Evolutionary conservation across 2,113 vertebrate genomes (phyloP).

Genomic region (Meleagris gallopavo): DNA sequence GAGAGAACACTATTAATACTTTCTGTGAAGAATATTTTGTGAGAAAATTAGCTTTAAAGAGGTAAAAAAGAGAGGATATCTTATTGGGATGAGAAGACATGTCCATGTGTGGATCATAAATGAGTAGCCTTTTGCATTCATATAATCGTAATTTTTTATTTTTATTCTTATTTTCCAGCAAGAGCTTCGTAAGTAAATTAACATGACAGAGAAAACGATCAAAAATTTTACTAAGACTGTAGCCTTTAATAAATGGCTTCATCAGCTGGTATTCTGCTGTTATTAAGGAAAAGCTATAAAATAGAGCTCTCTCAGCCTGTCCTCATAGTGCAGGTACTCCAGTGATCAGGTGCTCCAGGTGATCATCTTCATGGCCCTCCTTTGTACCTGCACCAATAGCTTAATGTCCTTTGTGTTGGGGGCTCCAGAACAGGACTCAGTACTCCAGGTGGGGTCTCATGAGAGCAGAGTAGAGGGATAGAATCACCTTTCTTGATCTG

Average conservation of each 20-base stretch:
- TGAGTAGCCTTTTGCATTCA: neutral
- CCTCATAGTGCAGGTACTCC: no score
- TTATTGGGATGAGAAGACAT: neutral
- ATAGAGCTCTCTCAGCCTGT: no score
- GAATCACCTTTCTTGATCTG: no score
- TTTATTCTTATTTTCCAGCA: accelerated
- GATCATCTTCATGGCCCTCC: no score
- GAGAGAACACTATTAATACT: neutral
- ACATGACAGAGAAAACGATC: neutral
- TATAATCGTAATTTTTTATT: neutral
- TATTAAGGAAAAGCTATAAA: neutral
- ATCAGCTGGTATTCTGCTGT: neutral
- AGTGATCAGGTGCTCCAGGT: no score
- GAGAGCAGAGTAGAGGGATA: no score
- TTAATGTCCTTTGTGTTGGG: no score
- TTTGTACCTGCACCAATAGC: no score
- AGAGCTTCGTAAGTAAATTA: neutral
- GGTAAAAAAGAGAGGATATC: neutral
- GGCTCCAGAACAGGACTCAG: no score
- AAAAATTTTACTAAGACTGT: neutral
- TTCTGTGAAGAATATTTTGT: neutral
- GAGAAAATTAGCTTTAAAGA: slow-evolving; percentile 12
- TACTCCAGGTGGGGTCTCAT: no score
- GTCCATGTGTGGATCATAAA: neutral
- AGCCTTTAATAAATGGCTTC: neutral